Percentiles rank a stretch among this genome's conserved stretches.
These are phyloP conservation scores for Aquatica leii DNA, from an alignment of 2,888 invertebrate species.

Conservation along the genomic window DNA sequence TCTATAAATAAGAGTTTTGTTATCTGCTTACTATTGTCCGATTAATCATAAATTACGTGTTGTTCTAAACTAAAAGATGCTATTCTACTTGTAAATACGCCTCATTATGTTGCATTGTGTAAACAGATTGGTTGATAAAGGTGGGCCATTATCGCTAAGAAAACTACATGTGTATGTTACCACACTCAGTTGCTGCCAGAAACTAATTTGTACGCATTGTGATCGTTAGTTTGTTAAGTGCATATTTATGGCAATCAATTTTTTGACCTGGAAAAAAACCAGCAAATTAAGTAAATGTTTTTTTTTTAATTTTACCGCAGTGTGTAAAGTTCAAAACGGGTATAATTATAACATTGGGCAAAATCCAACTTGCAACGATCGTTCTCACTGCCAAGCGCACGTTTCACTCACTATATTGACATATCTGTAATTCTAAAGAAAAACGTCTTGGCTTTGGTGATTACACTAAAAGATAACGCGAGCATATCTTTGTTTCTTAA, in stretches of 20 bases:
- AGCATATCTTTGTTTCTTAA: too few relatives aligned
- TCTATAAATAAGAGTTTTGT: too few relatives aligned
- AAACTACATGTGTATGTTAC: neutral
- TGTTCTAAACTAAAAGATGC: too few relatives aligned
- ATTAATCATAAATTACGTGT: too few relatives aligned
- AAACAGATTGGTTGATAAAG: slow-evolving; percentile 20
- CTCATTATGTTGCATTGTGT: neutral
- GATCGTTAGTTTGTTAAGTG: too few relatives aligned
- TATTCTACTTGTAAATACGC: slow-evolving; percentile 8
- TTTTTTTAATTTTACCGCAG: too few relatives aligned
- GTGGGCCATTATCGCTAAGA: slow-evolving; percentile 18
- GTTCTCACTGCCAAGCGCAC: slow-evolving; percentile 7
- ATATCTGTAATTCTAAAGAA: neutral
- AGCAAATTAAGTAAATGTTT: neutral
- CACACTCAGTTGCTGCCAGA: neutral
- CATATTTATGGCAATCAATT: too few relatives aligned
- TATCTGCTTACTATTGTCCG: too few relatives aligned
- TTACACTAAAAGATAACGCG: neutral
- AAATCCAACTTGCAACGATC: too few relatives aligned
- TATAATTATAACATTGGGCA: too few relatives aligned
- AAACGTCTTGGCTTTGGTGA: slow-evolving; percentile 7
- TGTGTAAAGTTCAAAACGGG: too few relatives aligned
- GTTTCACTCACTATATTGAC: neutral
- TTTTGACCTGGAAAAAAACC: slow-evolving; percentile 2
- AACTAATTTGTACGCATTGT: neutral